Base-by-base conservation (phyloP, 1,140 invertebrate genomes). In the Zaprionus vittiger region DNA sequence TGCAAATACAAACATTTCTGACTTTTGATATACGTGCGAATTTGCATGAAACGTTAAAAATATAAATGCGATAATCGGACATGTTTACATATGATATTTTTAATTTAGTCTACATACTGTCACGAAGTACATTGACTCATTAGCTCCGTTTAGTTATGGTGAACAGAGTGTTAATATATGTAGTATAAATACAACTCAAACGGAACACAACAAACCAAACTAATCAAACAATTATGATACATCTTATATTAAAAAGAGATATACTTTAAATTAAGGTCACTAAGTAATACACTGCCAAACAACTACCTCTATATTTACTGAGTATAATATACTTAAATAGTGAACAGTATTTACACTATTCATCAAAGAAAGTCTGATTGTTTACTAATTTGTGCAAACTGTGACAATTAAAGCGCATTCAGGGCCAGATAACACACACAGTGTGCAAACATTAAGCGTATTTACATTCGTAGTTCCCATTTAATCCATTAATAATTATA, bases 11-110 rank as follows among this genome's bases (percentile, higher is more conserved):
- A 44, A 47, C 7, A 47, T 9, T 44, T 38, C 2, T 47, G 41
- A 17, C 41, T n/a, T 44, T 44, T 44, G 41, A 44, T 9, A 44
- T 47, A 47, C 41, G 41, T 47, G 41, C 41, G 20, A 47, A 47
- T 47, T 47, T 47, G n/a, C 41, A 47, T 47, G 7, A 17, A 17
- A 47, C 1, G n/a, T 17, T 20, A 47, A 17, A 47, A 47, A 17
- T 47, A 9, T 47, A 9, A 47, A 3, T 6, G n/a, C 41, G 14
- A 15, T 38, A 38, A 38, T 5, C 37, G 37, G 12, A 17, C 41
- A 47, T 47, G 41, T 47, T 47, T 5, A 15, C 6, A 47, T 47
- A 47, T 17, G 17, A 9, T 47, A 47, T 47, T 9, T 47, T 3
- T 0, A 47, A 17, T 47, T 17, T 4, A 15, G 2, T 47, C 6